Conservation (phyloP, 2,888 invertebrate genomes). For the Atethmia centrago region DNA sequence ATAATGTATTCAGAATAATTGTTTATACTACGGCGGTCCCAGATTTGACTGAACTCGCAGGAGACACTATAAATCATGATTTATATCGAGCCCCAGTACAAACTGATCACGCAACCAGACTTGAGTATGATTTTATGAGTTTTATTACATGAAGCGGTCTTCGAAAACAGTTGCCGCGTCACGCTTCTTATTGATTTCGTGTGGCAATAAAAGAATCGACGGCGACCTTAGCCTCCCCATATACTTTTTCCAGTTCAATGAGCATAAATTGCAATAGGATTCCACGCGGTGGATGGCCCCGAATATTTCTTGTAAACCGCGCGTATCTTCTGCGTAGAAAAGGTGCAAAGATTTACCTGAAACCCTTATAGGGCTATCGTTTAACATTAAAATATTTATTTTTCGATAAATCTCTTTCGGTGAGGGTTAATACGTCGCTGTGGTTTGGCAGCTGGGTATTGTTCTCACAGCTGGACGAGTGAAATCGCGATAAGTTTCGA, state of each 20-base stretch:
- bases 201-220: conserved; percentile 88
- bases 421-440: conserved; percentile 46
- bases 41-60: conserved; percentile 78
- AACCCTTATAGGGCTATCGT: conserved; percentile 78
- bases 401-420: conserved; percentile 60
- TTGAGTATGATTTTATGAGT: conserved; percentile 74
- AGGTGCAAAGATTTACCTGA: conserved; percentile 86
- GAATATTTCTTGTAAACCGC: conserved; percentile 82
- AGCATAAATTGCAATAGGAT: conserved; percentile 90
- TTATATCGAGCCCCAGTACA: conserved; percentile 64
- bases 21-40: conserved; percentile 73
- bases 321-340: conserved; percentile 78
- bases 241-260: conserved; percentile 88
- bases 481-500: conserved; percentile 37
- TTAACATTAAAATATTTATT: conserved; percentile 80
- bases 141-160: conserved; percentile 72
- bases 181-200: conserved; percentile 86
- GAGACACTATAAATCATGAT: conserved; percentile 75
- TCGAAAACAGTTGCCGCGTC: conserved; percentile 78
- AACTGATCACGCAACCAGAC: conserved; percentile 63
- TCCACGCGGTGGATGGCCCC: conserved; percentile 84
- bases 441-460: conserved; percentile 43
- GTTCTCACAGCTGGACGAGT: conserved; percentile 33
- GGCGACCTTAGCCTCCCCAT: conserved; percentile 86
- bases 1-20: conserved; percentile 88